Percentiles rank a stretch among this genome's conserved stretches.
Conservation (phyloP, 1,140 invertebrate species). For the Dendroctonus ponderosae region DNA sequence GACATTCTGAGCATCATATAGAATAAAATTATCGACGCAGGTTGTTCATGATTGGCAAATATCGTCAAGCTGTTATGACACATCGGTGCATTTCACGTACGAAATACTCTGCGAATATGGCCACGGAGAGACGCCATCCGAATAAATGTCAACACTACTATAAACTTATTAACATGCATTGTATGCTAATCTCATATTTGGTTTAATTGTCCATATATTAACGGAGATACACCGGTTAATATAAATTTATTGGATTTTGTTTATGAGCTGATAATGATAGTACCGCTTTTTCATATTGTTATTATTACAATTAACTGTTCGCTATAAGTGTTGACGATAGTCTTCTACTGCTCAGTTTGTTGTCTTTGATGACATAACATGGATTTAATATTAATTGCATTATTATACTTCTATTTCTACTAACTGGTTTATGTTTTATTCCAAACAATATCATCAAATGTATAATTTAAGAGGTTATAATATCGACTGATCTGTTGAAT, state of each 20-base stretch:
- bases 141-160: constrained; percentile 29
- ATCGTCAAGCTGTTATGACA: constrained; percentile 8
- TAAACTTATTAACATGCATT: constrained; percentile 26
- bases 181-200: constrained; percentile 28
- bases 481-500: too few relatives aligned
- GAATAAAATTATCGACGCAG: too few relatives aligned
- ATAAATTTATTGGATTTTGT: constrained; percentile 20
- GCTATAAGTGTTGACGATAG: too few relatives aligned
- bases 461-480: too few relatives aligned
- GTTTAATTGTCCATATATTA: constrained; percentile 31
- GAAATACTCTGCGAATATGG: constrained; percentile 22
- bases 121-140: constrained; percentile 22
- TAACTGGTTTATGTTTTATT: too few relatives aligned
- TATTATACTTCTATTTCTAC: too few relatives aligned
- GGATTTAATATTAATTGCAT: too few relatives aligned
- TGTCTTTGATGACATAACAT: too few relatives aligned
- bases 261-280: constrained; percentile 17
- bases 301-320: constrained; percentile 7
- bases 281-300: constrained; percentile 18
- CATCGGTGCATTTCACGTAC: constrained; percentile 17
- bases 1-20: too few relatives aligned
- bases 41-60: not conserved
- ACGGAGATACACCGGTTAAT: constrained; percentile 16
- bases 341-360: too few relatives aligned
- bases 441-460: too few relatives aligned